Evolutionary conservation across 64 coral and sea anemone genomes (phyloP).

Genomic region (Montipora efflorescens): DNA sequence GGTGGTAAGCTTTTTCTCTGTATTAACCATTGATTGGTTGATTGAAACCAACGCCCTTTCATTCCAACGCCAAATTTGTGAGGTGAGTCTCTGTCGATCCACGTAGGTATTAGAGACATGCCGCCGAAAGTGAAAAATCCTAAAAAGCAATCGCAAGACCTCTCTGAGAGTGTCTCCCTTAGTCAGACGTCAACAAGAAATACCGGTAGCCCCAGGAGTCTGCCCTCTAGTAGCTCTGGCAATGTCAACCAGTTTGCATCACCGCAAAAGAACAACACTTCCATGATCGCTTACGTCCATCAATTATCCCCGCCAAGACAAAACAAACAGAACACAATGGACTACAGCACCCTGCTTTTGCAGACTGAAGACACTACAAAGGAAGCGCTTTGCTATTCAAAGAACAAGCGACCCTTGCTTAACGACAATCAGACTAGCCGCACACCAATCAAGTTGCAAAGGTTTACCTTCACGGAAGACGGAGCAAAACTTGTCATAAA

Average conservation of each 20-base stretch:
- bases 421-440: conserved; percentile 37
- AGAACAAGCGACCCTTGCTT: conserved; percentile 27
- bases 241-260: background rate
- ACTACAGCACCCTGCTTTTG: conserved; percentile 44
- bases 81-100: background rate
- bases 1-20: background rate
- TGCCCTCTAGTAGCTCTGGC: background rate
- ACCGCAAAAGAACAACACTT: background rate
- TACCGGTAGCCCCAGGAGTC: background rate
- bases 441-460: conserved; percentile 47
- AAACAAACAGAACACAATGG: conserved; percentile 61
- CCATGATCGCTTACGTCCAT: conserved; percentile 53
- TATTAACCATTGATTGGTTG: background rate
- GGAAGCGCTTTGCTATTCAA: conserved; percentile 41
- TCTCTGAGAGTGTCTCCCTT: background rate
- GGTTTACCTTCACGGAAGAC: conserved; percentile 38
- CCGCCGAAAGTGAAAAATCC: background rate
- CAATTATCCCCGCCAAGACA: conserved; percentile 36
- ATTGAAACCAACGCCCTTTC: background rate
- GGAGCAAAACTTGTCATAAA: conserved; percentile 38
- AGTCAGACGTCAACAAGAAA: background rate
- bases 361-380: background rate
- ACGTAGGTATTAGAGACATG: background rate
- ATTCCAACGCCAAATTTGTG: background rate
- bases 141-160: background rate